phyloP scores from a whole-genome alignment of 2,888 invertebrate species.

The Eupithecia subumbrata region DNA sequence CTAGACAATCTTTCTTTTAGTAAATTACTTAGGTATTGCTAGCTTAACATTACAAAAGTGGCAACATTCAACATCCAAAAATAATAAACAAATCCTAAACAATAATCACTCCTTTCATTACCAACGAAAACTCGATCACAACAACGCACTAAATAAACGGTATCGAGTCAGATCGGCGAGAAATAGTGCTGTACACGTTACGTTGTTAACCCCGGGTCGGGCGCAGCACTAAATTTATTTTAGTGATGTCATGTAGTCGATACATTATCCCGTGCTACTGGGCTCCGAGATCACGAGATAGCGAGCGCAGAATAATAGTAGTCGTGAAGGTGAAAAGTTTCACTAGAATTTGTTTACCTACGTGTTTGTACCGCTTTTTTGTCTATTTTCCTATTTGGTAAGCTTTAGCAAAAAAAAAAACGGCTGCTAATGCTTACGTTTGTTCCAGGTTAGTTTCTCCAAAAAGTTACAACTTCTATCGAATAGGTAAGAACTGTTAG shows the following conservation, averaged over 20 bases:
- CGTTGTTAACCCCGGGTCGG: conserved; percentile 72
- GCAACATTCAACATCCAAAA: not conserved
- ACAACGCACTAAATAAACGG: conserved; percentile 54
- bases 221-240: conserved; percentile 72
- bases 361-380: not conserved
- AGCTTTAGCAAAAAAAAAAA: not conserved
- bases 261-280: conserved; percentile 73
- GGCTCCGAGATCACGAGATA: conserved; percentile 67
- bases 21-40: too few relatives aligned
- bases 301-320: conserved; percentile 33
- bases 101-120: not conserved
- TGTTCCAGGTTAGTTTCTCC: not conserved
- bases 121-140: conserved; percentile 31
- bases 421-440: not conserved
- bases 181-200: conserved; percentile 68
- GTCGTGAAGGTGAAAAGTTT: conserved; percentile 13
- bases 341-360: conserved; percentile 12
- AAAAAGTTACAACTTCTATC: not conserved
- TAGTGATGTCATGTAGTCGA: conserved; percentile 72
- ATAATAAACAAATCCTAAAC: not conserved
- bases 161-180: conserved; percentile 65
- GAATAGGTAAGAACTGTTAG: not conserved
- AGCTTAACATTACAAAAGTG: not conserved
- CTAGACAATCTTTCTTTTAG: too few relatives aligned
- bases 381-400: not conserved